These are phyloP conservation scores for Sebastes elongatus DNA, from an alignment of 2,797 vertebrate species.

Conservation along the genomic window DNA sequence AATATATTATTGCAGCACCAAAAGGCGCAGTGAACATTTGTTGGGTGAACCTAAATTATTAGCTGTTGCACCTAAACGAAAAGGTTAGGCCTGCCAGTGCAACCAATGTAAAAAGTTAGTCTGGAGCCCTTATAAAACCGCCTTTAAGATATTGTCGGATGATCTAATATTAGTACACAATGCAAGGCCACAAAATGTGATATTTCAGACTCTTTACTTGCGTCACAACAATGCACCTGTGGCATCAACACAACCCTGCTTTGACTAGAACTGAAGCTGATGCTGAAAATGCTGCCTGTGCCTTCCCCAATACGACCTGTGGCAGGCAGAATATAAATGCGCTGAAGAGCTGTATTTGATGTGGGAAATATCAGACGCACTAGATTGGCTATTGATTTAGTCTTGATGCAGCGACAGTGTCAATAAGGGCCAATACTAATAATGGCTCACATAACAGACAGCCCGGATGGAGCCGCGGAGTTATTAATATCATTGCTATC, in stretches of 20 bases:
- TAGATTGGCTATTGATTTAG: constrained; percentile 59
- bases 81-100: too few relatives aligned
- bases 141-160: background rate
- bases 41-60: too few relatives aligned
- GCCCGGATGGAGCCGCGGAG: constrained; percentile 9
- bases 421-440: constrained; percentile 52
- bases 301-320: constrained; percentile 23
- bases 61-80: too few relatives aligned
- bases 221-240: background rate
- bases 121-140: too few relatives aligned
- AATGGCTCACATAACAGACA: constrained; percentile 27
- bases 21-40: too few relatives aligned
- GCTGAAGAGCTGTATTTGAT: constrained; percentile 59
- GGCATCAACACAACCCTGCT: background rate
- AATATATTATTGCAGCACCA: too few relatives aligned
- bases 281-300: background rate
- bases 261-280: background rate
- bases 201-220: background rate
- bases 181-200: background rate
- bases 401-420: constrained; percentile 36
- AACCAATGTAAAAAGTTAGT: too few relatives aligned
- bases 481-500: constrained; percentile 58
- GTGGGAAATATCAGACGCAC: constrained; percentile 43
- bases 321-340: constrained; percentile 27
- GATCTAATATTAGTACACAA: background rate